A percentile compares a stretch with the other conserved stretches of the same genome.
Conservation (phyloP, 2,888 invertebrate genomes). For the Balanococcus diminutus region DNA sequence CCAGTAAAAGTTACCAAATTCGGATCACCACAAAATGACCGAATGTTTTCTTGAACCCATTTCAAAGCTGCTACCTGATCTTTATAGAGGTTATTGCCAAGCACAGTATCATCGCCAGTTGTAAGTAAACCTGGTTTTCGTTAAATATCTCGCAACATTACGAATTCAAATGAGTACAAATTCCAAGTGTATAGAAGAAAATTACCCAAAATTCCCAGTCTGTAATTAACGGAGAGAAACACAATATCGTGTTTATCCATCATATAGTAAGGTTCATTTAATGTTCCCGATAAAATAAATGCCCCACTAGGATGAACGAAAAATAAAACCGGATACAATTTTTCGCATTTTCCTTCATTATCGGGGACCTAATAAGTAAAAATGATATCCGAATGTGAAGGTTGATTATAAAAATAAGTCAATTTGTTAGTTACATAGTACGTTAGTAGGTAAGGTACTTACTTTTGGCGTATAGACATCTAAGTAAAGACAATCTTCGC, state of each 20-base stretch:
- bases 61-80: not conserved
- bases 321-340: not conserved
- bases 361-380: not conserved
- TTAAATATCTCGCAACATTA: too few species aligned
- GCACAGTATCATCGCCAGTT: not conserved
- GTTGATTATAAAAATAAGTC: too few species aligned
- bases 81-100: not conserved
- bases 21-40: not conserved
- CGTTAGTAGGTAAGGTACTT: too few species aligned
- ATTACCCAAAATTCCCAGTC: slow-evolving; percentile 62
- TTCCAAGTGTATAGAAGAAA: not conserved
- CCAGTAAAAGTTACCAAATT: not conserved
- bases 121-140: not conserved
- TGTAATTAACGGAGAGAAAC: slow-evolving; percentile 59
- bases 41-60: not conserved
- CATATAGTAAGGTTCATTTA: slow-evolving; percentile 57
- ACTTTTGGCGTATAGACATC: not conserved
- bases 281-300: not conserved
- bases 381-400: not conserved
- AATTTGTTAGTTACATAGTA: too few species aligned
- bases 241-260: slow-evolving; percentile 59
- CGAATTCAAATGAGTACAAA: too few species aligned
- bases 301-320: not conserved
- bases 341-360: not conserved
- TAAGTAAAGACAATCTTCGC: not conserved